Evolutionary conservation across 2,888 invertebrate species (phyloP), one percentile per base, ranked within the genome.

Genomic region (Diploptera punctata): DNA sequence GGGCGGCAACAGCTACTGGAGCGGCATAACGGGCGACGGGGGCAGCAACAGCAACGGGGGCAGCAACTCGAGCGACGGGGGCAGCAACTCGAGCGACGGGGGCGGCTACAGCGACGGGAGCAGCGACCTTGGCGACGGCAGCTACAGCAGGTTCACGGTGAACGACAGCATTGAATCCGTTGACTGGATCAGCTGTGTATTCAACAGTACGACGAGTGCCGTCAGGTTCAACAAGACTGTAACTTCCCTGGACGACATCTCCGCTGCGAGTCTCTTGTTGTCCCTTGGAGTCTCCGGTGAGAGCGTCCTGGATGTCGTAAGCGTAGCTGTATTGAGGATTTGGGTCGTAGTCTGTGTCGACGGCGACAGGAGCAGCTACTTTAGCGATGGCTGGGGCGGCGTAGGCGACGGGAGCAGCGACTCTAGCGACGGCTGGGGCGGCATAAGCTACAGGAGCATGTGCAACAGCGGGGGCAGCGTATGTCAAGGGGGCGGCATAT

Each of bases 71-170:
- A n/a, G n/a, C n/a, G n/a, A 38, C 62, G n/a, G 19, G 13, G 18
- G 18, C 7, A 16, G 38, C 62, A 9, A 7, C 16, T n/a, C n/a
- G n/a, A n/a, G n/a, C n/a, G n/a, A n/a, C n/a, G 9, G 43, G n/a
- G 57, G 54, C 33, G 26, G 68, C 49, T 33, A 57, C 72, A 49
- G 47, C 29, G 21, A 52, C 19, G 69, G 60, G 60, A 44, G 69
- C 1, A 78, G 79, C 3, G 79, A 84, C 77, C 76, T 82, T 71
- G 60, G 79, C 69, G 60, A n/a, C 10, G 69, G 71, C 68, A 19
- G 67, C 69, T 31, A 73, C 67, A 29, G 57, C 68, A 38, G 70
- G 62, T 10, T 68, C 61, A 31, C 43, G 21, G 67, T 67, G 67
- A 1, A 67, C 67, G 13, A 67, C 67, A 18, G 67, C 67, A 52